These are phyloP conservation scores for Ceratosolen fusciceps DNA, from an alignment of 1,140 invertebrate genomes.

Conservation along the genomic window DNA sequence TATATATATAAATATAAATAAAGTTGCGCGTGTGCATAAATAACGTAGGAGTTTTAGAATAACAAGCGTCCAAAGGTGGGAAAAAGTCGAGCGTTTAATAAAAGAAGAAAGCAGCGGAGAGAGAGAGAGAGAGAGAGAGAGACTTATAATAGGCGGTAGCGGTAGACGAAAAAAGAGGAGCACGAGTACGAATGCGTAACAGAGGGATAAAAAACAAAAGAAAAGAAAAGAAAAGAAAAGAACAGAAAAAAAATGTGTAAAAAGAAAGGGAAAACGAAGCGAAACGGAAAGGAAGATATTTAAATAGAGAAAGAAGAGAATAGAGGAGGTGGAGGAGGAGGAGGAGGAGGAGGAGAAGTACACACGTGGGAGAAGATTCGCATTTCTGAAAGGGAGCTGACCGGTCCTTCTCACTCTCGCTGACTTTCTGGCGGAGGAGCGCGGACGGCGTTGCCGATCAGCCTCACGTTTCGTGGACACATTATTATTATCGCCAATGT, in stretches of 20 bases:
- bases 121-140: not conserved
- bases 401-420: constrained; percentile 5
- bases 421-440: not conserved
- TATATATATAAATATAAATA: too few relatives aligned
- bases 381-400: constrained; percentile 47
- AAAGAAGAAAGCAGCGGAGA: not conserved
- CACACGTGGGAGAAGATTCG: constrained; percentile 30
- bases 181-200: constrained; percentile 2
- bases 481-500: constrained; percentile 38
- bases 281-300: constrained; percentile 7
- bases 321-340: too few relatives aligned
- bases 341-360: not conserved
- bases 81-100: constrained; percentile 3
- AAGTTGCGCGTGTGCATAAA: too few relatives aligned
- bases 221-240: not conserved
- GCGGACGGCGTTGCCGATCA: constrained; percentile 33
- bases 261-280: constrained; percentile 1
- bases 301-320: constrained; percentile 22
- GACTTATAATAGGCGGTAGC: not conserved
- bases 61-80: not conserved
- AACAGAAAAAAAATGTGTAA: not conserved
- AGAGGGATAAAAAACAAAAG: not conserved
- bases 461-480: constrained; percentile 22
- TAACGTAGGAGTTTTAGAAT: too few relatives aligned
- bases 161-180: constrained; percentile 17